Conservation (phyloP, 1,140 invertebrate species). For the Scaptomyza graminum region DNA sequence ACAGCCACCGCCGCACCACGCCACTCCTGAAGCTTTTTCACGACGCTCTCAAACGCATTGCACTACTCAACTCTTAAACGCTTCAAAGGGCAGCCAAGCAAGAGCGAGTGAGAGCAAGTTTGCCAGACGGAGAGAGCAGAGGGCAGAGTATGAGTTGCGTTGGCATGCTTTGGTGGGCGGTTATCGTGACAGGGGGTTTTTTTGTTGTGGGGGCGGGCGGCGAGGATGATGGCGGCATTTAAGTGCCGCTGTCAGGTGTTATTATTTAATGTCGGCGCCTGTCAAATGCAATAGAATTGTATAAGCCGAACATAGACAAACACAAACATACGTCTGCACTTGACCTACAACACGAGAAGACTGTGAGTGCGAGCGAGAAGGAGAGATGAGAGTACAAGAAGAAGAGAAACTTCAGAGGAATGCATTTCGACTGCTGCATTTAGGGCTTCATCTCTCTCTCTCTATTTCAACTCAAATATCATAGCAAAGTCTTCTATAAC, state of each 20-base stretch:
- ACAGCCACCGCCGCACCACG: background rate
- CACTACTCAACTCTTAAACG: conserved; percentile 19
- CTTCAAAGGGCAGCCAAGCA: conserved; percentile 23
- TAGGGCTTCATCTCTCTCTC: conserved; percentile 9
- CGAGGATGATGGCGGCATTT: background rate
- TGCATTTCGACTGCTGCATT: background rate
- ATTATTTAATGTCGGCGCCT: conserved; percentile 71
- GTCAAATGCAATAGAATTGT: conserved; percentile 72
- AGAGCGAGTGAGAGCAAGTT: background rate
- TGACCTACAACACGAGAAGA: conserved; percentile 54
- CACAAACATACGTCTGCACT: conserved; percentile 62
- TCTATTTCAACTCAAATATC: no score
- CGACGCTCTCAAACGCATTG: conserved; percentile 25
- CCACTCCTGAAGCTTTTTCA: conserved; percentile 9
- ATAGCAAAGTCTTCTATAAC: no score
- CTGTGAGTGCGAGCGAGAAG: background rate
- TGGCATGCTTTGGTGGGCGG: background rate
- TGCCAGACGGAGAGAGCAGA: no score
- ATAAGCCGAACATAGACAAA: conserved; percentile 49
- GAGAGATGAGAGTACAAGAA: background rate
- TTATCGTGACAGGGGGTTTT: conserved; percentile 4
- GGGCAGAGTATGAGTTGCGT: no score
- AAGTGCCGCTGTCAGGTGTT: conserved; percentile 52
- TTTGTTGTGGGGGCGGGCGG: background rate
- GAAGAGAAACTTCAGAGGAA: no score